Evolutionary conservation across 2,888 invertebrate genomes (phyloP).

Genomic region (Rhaphigaster nebulosa): DNA sequence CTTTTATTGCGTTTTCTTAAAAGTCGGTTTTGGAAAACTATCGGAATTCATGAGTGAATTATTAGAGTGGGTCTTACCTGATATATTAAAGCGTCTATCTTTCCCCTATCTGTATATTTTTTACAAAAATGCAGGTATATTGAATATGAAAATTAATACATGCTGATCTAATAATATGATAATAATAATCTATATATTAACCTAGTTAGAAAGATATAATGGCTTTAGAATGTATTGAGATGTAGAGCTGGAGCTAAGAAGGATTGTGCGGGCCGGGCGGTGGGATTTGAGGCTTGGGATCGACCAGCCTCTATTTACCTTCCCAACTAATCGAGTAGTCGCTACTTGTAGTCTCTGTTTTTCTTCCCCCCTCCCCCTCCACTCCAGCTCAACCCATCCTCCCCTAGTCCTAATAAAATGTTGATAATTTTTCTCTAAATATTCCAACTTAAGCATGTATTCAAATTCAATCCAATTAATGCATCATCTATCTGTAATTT

Average conservation of each 20-base stretch:
- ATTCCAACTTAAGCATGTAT: background rate
- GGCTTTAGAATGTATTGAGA: background rate
- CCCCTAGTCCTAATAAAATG: background rate
- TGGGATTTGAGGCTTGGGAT: conserved; percentile 44
- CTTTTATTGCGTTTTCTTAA: too few relatives aligned
- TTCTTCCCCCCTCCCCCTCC: background rate
- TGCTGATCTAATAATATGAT: background rate
- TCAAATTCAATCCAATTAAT: background rate
- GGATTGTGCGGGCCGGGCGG: conserved; percentile 36
- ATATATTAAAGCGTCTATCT: too few relatives aligned
- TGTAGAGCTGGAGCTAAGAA: background rate
- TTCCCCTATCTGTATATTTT: too few relatives aligned
- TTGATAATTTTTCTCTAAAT: background rate
- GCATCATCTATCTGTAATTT: too few relatives aligned
- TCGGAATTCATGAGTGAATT: too few relatives aligned
- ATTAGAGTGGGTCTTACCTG: too few relatives aligned
- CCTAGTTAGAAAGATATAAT: background rate
- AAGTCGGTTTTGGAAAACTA: too few relatives aligned
- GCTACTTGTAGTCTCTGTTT: conserved; percentile 36
- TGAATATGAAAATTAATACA: too few relatives aligned
- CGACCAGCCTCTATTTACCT: conserved; percentile 44
- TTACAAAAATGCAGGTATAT: too few relatives aligned
- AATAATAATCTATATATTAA: too few relatives aligned
- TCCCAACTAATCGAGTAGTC: conserved; percentile 48
- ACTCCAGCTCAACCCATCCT: too few relatives aligned